phyloP scores from a whole-genome alignment of 2,797 vertebrate species.

The Sphaeramia orbicularis region DNA sequence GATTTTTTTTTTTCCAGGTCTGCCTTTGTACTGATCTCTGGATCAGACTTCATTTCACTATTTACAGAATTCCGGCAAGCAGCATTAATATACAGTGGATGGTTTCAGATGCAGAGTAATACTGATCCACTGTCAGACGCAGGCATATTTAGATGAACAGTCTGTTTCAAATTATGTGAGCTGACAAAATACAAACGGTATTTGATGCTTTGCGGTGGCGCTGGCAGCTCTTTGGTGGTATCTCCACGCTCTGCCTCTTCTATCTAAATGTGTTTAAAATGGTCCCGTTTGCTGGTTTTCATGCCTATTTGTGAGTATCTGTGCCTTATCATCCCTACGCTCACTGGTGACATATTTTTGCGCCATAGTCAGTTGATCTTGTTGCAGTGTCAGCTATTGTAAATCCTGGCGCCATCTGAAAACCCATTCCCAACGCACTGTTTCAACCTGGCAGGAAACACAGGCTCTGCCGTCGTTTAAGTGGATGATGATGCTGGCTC shows the following conservation, averaged over 20 bases:
- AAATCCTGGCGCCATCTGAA: constrained; percentile 3
- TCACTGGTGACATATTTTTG: background rate
- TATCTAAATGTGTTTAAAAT: background rate
- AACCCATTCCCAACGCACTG: constrained; percentile 7
- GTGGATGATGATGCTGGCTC: background rate
- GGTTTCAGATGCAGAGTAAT: background rate
- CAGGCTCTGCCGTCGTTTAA: background rate
- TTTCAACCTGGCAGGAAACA: constrained; percentile 1
- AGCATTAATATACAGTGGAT: background rate
- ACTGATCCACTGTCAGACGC: background rate
- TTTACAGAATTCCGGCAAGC: background rate
- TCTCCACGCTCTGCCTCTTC: background rate
- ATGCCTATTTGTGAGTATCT: constrained; percentile 5
- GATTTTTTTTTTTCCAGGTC: too few species aligned
- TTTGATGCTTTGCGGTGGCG: constrained; percentile 4
- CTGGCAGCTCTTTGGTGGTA: constrained; percentile 2
- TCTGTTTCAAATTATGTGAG: constrained; percentile 3
- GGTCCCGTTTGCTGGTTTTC: constrained; percentile 10
- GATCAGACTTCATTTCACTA: background rate
- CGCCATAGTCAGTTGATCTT: constrained; percentile 14
- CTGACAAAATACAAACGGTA: constrained; percentile 15
- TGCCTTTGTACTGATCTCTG: background rate
- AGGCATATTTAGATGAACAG: constrained; percentile 13
- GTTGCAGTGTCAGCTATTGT: constrained; percentile 10
- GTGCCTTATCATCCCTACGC: constrained; percentile 1